Percentiles rank a stretch among this genome's conserved stretches.
Conservation (phyloP, 2,888 invertebrate genomes). For the Gordius sp. region DNA sequence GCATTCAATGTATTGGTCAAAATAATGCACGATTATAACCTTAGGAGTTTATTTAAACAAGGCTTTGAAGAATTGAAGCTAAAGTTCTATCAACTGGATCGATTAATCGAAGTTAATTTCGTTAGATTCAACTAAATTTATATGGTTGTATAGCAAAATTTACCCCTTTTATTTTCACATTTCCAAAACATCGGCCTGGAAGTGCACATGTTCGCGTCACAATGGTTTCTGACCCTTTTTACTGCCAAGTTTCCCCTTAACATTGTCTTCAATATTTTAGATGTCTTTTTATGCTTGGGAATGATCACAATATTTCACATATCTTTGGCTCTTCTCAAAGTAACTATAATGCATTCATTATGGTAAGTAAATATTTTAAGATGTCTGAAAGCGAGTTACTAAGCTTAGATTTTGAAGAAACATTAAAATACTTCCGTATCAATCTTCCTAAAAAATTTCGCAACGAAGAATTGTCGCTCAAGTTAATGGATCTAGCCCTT, state of each 20-base stretch:
- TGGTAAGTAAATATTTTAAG: conserved; percentile 26
- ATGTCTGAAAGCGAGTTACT: conserved; percentile 62
- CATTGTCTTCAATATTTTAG: conserved; percentile 83
- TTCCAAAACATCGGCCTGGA: conserved; percentile 50
- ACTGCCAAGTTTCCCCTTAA: conserved; percentile 90
- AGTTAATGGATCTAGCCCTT: background rate
- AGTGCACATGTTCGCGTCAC: conserved; percentile 90
- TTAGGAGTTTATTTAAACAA: conserved; percentile 76
- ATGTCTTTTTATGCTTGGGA: conserved; percentile 65
- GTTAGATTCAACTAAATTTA: conserved; percentile 16
- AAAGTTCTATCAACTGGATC: conserved; percentile 70
- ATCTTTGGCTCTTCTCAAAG: conserved; percentile 63
- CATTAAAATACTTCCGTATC: conserved; percentile 86
- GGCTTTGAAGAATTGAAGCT: conserved; percentile 84
- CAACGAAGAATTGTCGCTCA: conserved; percentile 28
- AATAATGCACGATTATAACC: conserved; percentile 78
- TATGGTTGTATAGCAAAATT: conserved; percentile 28
- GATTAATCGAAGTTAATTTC: conserved; percentile 49
- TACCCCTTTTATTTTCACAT: conserved; percentile 32
- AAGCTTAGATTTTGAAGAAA: conserved; percentile 78
- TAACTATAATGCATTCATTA: too few species aligned
- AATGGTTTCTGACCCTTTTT: conserved; percentile 98
- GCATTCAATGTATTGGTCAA: conserved; percentile 84
- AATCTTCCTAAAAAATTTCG: conserved; percentile 83
- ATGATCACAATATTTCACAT: conserved; percentile 83